Evolutionary conservation across 2,888 invertebrate species (phyloP).

Genomic region (Aphodius sticticus): DNA sequence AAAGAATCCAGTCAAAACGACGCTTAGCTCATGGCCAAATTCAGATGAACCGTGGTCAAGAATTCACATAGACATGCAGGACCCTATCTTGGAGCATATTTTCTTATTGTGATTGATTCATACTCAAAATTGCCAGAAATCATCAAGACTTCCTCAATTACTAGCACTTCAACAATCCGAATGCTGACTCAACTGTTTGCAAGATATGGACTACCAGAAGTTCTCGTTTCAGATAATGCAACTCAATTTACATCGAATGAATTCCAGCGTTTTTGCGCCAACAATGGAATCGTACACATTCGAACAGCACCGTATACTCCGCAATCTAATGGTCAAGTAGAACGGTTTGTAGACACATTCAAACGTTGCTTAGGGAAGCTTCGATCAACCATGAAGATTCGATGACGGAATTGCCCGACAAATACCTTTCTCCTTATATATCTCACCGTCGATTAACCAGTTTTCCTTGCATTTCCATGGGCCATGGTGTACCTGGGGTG

Average conservation of each 20-base stretch:
- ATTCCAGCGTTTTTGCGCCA: slow-evolving; percentile 37
- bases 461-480: too few relatives aligned
- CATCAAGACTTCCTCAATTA: neutral
- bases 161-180: neutral
- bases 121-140: slow-evolving; percentile 48
- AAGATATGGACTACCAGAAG: too few relatives aligned
- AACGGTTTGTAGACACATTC: slow-evolving; percentile 37
- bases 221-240: slow-evolving; percentile 40
- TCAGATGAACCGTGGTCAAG: slow-evolving; percentile 51
- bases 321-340: slow-evolving; percentile 41
- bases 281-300: slow-evolving; percentile 29
- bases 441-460: too few relatives aligned
- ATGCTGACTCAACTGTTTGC: too few relatives aligned
- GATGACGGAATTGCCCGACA: too few relatives aligned
- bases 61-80: slow-evolving; percentile 58
- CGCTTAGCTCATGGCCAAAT: slow-evolving; percentile 41
- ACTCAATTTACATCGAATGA: slow-evolving; percentile 39
- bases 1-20: slow-evolving; percentile 44
- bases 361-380: slow-evolving; percentile 19
- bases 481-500: too few relatives aligned
- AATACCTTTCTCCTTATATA: too few relatives aligned
- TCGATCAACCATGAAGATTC: too few relatives aligned
- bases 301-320: slow-evolving; percentile 39
- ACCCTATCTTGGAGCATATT: slow-evolving; percentile 49
- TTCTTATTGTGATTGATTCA: slow-evolving; percentile 54